phyloP scores from a whole-genome alignment of 1,140 invertebrate species.

The Drosophila ananassae region DNA sequence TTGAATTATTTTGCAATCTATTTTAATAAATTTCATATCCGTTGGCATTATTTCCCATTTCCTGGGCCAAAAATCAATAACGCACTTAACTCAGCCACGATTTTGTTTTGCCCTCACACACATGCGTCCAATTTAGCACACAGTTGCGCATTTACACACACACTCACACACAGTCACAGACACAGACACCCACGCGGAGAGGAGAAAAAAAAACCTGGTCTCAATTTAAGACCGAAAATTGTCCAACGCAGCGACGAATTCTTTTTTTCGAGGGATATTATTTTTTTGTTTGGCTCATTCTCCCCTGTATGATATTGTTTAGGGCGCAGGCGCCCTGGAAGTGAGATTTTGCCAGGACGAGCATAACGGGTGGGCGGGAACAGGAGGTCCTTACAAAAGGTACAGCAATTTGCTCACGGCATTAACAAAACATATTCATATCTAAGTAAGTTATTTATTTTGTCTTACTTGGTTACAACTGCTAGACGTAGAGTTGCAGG shows the following conservation, averaged over 20 bases:
- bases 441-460: conserved; percentile 47
- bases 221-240: conserved; percentile 43
- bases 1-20: conserved; percentile 79
- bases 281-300: conserved; percentile 6
- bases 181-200: neutral
- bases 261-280: conserved; percentile 23
- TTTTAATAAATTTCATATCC: conserved; percentile 75
- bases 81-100: conserved; percentile 57
- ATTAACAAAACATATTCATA: conserved; percentile 50
- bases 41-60: conserved; percentile 63
- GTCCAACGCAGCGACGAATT: conserved; percentile 38
- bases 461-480: conserved; percentile 36
- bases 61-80: conserved; percentile 70
- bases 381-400: conserved; percentile 33
- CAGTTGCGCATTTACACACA: conserved; percentile 5
- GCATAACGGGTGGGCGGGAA: conserved; percentile 24
- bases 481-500: conserved; percentile 15
- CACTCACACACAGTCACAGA: neutral
- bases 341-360: conserved; percentile 34
- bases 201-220: conserved; percentile 32
- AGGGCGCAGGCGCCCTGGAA: conserved; percentile 37
- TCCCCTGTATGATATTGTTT: conserved; percentile 3
- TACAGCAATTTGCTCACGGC: conserved; percentile 51
- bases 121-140: conserved; percentile 27
- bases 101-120: conserved; percentile 57